Conservation (phyloP, 2,888 invertebrate genomes). For the Rhingia campestris region DNA sequence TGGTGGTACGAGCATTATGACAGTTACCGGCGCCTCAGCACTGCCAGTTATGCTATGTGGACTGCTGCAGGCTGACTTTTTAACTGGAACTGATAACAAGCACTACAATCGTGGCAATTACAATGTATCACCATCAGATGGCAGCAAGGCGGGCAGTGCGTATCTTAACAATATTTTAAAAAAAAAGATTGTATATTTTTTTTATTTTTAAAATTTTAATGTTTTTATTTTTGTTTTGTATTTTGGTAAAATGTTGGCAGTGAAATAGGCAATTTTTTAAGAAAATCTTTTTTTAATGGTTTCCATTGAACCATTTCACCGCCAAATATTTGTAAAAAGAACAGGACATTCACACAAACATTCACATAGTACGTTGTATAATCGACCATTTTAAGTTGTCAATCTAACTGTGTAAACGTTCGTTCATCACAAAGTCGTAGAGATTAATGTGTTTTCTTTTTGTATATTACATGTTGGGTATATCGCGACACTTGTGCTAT, state of each 20-base stretch:
- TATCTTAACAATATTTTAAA: conserved; percentile 55
- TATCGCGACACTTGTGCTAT: too few relatives aligned
- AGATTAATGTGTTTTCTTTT: too few relatives aligned
- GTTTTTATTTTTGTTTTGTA: conserved; percentile 24
- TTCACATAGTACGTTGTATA: too few relatives aligned
- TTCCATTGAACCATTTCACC: not conserved
- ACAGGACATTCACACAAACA: too few relatives aligned
- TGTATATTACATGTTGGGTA: too few relatives aligned
- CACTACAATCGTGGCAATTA: not conserved
- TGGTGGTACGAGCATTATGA: conserved; percentile 72
- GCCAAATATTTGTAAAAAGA: too few relatives aligned
- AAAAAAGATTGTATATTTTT: conserved; percentile 8
- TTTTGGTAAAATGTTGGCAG: conserved; percentile 20
- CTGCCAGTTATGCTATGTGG: conserved; percentile 84
- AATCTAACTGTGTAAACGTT: too few relatives aligned
- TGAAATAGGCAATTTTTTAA: conserved; percentile 35
- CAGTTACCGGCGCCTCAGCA: conserved; percentile 80
- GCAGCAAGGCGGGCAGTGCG: conserved; percentile 75
- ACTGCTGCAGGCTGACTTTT: conserved; percentile 81
- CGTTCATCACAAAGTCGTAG: too few relatives aligned
- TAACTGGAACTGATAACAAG: conserved; percentile 61
- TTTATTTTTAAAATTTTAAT: conserved; percentile 27
- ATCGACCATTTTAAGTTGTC: too few relatives aligned
- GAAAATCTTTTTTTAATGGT: not conserved
- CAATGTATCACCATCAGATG: conserved; percentile 72